Base-by-base conservation (phyloP, 1,140 invertebrate genomes). In the Tetragnatha versicolor region DNA sequence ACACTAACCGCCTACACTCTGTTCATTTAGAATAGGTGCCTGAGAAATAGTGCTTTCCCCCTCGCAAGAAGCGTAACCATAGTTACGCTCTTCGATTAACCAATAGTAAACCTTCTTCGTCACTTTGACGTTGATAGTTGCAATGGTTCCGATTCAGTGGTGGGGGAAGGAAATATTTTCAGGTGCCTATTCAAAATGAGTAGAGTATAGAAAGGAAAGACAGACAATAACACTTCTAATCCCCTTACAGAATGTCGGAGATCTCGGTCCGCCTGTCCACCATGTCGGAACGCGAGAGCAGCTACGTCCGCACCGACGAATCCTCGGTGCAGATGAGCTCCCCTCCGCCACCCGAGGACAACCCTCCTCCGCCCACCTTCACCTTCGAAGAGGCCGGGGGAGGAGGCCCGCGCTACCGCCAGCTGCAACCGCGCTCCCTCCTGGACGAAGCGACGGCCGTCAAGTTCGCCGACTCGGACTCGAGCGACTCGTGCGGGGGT, bases 231-330 rank as follows among this genome's bases (percentile, higher is more conserved):
- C n/a, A 2, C 49, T 35, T 31, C 2, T 49, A 5, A 22, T 20
- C 29, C 3, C 20, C 35, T 68, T 79, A 10, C 37, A 79, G 76
- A 60, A 58, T 79, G 76, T 79, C 76, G 2, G 76, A 79, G 20
- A 69, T 79, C 47, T 79, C 76, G 12, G 25, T 68, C 27, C 51
- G 76, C 10, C 22, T 79, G 9, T 68, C 76, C 29, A 79, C 76
- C 29, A 69, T 79, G 76, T 79, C 76, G 25, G 76, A 79, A 33
- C 55, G 76, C 55, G 75, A 78, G 65, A 68, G 63, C 65, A 79
- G 76, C 65, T 79, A 79, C 76, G 76, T 60, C 5, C 42, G 76
- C 42, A 79, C 76, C 12, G 76, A 79, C 51, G 76, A 79, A 22
- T 79, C 76, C 10, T 79, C 76, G 6, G 65, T 79, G 14, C 76